These are phyloP conservation scores for Atrichornis clamosus DNA, from an alignment of 2,113 vertebrate species.

Conservation along the genomic window DNA sequence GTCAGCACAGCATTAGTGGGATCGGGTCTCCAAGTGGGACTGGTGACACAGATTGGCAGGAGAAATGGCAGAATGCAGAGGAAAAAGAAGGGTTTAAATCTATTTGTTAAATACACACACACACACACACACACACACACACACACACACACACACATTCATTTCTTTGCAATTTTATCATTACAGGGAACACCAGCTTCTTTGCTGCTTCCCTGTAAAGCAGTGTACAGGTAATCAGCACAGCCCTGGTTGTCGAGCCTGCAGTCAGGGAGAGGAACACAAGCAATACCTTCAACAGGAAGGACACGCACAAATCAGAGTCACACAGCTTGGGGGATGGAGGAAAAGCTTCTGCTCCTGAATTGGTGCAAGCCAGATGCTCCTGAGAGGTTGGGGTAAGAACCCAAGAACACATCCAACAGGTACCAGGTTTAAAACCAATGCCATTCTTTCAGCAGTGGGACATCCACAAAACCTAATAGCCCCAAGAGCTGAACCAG, in stretches of 20 bases:
- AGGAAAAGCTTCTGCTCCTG: background rate
- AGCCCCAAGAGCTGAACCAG: background rate
- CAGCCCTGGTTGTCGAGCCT: background rate
- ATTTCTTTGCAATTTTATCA: background rate
- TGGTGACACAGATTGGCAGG: background rate
- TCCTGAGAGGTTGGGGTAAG: background rate
- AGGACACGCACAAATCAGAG: background rate
- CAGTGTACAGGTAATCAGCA: background rate
- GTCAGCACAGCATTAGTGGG: background rate
- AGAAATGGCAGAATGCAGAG: background rate
- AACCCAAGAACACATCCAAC: background rate
- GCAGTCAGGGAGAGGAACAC: background rate
- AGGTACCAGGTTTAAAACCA: background rate
- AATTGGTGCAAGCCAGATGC: background rate
- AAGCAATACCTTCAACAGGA: background rate
- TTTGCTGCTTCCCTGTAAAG: background rate
- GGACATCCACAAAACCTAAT: background rate
- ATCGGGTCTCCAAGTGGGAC: background rate
- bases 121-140: accelerated
- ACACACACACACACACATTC: accelerated
- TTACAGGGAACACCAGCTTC: background rate
- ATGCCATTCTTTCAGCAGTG: background rate
- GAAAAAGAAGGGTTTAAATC: background rate
- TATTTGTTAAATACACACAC: background rate
- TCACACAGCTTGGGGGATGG: accelerated